Base-by-base conservation (phyloP, 2,797 vertebrate species). In the Staurois parvus region DNA sequence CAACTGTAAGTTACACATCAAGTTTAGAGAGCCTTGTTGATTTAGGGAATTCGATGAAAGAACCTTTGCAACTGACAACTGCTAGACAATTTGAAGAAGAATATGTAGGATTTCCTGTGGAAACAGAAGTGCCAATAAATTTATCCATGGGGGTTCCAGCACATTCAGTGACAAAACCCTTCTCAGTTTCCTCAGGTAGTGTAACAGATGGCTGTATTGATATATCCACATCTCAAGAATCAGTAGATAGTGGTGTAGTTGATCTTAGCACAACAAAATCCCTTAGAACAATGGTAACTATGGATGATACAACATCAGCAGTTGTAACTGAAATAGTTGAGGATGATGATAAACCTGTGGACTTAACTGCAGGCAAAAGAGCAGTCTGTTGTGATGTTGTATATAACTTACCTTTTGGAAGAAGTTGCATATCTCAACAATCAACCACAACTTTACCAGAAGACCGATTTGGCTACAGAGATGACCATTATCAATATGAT, bases 321-420 rank as follows among this genome's bases (percentile, higher is more conserved):
- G 91, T 96, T 42, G 79, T 98, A 83, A 98, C 97, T 83, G 95
- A 96, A 84, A 91, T 99, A 89, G 92, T 99, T 89, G 97, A 98
- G 89, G 98, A 99, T 73, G 64, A 81, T 42, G 96, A 96, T 84
- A 96, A 96, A 76, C 98, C 98, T 88, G 95, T 99, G 26, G 98
- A 99, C 91, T 92, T 99, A 82, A 99, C 99, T 85, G 96, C 97
- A 85, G 97, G 97, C 64, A 95, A 96, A 88, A 96, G 95, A 91
- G 95, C 95, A 81, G 97, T 99, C 83, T 99, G 98, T 90, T 99
- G 98, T 92, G 98, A 99, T 92, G 91, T 99, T 80, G 97, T 99
- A 90, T 99, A 99, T 90, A 98, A 96, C 89, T 92, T 99, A 75
- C 98, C 98, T 42, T 99, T 99, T 90, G 96, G 97, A 84, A 96